Evolutionary conservation across 1,140 invertebrate genomes (phyloP).

Genomic region (Contarinia nasturtii): DNA sequence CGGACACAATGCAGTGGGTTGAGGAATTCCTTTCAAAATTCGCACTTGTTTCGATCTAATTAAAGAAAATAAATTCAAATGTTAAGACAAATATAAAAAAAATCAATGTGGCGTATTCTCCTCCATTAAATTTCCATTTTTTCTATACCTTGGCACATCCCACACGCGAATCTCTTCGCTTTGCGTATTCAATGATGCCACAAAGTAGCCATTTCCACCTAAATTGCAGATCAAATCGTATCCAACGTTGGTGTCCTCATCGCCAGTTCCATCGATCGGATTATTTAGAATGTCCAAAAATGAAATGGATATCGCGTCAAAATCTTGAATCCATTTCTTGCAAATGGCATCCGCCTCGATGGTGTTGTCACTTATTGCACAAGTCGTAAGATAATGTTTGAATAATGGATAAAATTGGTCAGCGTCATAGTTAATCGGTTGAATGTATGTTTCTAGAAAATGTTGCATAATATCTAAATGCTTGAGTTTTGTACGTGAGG

Average conservation of each 20-base stretch:
- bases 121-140: constrained; percentile 3
- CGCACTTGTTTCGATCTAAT: constrained; percentile 37
- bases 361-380: constrained; percentile 13
- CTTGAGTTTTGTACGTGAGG: constrained; percentile 17
- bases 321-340: constrained; percentile 15
- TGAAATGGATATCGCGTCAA: constrained; percentile 17
- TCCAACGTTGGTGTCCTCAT: too few species aligned
- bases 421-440: constrained; percentile 50
- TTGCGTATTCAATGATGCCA: constrained; percentile 50
- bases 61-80: constrained; percentile 1
- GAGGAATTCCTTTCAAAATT: constrained; percentile 43
- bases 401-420: constrained; percentile 53
- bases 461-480: constrained; percentile 40
- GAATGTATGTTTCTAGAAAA: constrained; percentile 41
- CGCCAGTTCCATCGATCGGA: constrained; percentile 9
- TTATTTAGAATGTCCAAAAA: constrained; percentile 18
- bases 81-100: not conserved
- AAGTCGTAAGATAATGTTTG: constrained; percentile 31
- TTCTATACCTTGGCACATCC: constrained; percentile 41
- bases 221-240: constrained; percentile 20
- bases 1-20: constrained; percentile 46
- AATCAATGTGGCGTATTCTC: not conserved
- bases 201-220: constrained; percentile 29
- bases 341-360: constrained; percentile 18
- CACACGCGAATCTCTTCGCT: constrained; percentile 61